Evolutionary conservation across 2,113 vertebrate genomes (phyloP).

Genomic region (Craseonycteris thonglongyai): DNA sequence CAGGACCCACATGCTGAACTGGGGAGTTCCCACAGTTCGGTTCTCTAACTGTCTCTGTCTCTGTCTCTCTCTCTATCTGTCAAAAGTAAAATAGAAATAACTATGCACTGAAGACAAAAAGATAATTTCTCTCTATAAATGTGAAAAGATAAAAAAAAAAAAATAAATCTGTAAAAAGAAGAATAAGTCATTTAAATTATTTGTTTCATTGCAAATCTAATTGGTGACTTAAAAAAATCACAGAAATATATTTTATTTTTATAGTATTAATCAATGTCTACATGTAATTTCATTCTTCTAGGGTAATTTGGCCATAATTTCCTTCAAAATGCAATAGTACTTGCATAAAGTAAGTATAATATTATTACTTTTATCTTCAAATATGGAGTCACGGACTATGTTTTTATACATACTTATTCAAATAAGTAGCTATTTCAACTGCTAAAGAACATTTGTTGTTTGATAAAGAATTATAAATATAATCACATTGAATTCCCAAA

Average conservation of each 20-base stretch:
- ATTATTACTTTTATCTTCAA: not conserved
- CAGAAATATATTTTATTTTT: not conserved
- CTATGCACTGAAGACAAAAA: too few species aligned
- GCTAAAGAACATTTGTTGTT: not conserved
- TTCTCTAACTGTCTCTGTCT: too few species aligned
- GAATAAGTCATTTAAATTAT: not conserved
- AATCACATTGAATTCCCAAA: not conserved
- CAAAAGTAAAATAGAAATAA: too few species aligned
- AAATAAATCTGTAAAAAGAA: too few species aligned
- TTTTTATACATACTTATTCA: not conserved
- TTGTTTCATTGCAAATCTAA: not conserved
- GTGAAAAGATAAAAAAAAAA: too few species aligned
- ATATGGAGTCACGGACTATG: not conserved
- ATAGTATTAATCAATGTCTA: not conserved
- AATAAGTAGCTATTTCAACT: not conserved
- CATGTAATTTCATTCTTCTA: not conserved
- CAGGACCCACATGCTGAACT: too few species aligned
- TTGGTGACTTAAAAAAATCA: not conserved
- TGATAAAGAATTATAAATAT: not conserved
- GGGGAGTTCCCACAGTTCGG: too few species aligned
- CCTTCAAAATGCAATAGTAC: not conserved
- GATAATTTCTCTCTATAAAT: too few species aligned
- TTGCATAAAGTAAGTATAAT: not conserved
- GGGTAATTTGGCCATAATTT: not conserved
- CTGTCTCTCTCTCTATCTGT: too few species aligned